Conservation (phyloP, 2,888 invertebrate species). For the Polydesmus complanatus region DNA sequence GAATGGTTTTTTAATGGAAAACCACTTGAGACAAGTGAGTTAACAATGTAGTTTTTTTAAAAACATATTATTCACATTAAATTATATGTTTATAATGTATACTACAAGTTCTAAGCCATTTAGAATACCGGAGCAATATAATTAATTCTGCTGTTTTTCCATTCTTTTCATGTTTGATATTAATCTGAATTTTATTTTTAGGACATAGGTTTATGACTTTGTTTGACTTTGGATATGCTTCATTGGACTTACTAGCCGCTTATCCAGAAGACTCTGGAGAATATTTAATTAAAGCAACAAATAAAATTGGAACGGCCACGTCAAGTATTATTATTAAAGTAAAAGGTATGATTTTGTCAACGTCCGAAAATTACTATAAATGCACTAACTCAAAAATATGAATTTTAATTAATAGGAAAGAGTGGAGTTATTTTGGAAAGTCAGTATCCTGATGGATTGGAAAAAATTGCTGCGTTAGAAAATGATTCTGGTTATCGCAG, state of each 20-base stretch:
- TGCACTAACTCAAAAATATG: too few relatives aligned
- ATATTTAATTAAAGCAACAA: constrained; percentile 75
- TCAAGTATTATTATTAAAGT: constrained; percentile 68
- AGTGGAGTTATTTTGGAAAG: constrained; percentile 69
- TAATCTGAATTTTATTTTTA: constrained; percentile 19
- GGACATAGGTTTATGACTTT: constrained; percentile 84
- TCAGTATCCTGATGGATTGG: constrained; percentile 80
- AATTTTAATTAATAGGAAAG: constrained; percentile 18
- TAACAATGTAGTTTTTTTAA: not conserved
- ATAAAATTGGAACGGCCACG: constrained; percentile 65
- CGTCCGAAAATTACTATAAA: constrained; percentile 34
- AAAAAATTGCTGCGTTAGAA: constrained; percentile 84
- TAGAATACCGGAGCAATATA: not conserved
- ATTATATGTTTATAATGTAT: not conserved
- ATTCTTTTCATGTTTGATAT: not conserved
- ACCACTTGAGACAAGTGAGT: constrained; percentile 58
- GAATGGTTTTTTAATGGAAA: constrained; percentile 91
- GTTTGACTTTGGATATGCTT: constrained; percentile 93
- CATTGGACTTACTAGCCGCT: constrained; percentile 84
- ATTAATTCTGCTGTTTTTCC: not conserved
- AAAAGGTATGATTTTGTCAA: constrained; percentile 42
- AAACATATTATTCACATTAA: not conserved
- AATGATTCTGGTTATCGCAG: constrained; percentile 60
- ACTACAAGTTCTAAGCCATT: too few relatives aligned
- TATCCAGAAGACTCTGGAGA: constrained; percentile 89